Conservation (phyloP, 2,113 vertebrate species). For the Myanophis thanlyinensis region DNA sequence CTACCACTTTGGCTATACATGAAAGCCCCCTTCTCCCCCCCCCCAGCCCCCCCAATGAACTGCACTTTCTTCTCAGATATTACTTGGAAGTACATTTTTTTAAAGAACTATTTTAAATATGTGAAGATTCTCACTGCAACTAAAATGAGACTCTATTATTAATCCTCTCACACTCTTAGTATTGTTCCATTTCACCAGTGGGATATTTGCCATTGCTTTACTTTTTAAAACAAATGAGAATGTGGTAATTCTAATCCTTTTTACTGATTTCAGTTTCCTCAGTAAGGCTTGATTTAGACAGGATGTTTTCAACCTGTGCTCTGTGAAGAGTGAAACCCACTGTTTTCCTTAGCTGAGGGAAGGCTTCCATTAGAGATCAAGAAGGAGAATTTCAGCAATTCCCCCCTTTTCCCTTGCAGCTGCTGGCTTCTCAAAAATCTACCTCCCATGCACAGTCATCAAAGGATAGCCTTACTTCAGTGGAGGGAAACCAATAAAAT, state of each 20-base stretch:
- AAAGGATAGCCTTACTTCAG: not conserved
- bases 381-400: not conserved
- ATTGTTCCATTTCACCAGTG: conserved; percentile 40
- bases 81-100: fast-evolving
- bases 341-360: not conserved
- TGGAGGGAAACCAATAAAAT: not conserved
- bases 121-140: conserved; percentile 24
- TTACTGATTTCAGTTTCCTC: conserved; percentile 28
- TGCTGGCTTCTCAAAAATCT: not conserved
- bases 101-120: conserved; percentile 34
- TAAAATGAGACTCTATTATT: conserved; percentile 31
- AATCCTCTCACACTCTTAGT: conserved; percentile 26
- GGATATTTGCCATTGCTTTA: conserved; percentile 25
- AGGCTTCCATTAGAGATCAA: not conserved
- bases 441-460: not conserved
- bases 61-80: conserved; percentile 22
- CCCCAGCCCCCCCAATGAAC: not conserved
- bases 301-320: conserved; percentile 18
- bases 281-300: conserved; percentile 18
- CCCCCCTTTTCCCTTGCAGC: not conserved
- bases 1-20: conserved; percentile 10
- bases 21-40: not conserved
- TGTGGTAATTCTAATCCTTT: conserved; percentile 19
- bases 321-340: not conserved
- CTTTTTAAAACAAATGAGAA: conserved; percentile 38